Evolutionary conservation across 1,140 invertebrate species (phyloP).

Genomic region (Phenacoccus solenopsis): DNA sequence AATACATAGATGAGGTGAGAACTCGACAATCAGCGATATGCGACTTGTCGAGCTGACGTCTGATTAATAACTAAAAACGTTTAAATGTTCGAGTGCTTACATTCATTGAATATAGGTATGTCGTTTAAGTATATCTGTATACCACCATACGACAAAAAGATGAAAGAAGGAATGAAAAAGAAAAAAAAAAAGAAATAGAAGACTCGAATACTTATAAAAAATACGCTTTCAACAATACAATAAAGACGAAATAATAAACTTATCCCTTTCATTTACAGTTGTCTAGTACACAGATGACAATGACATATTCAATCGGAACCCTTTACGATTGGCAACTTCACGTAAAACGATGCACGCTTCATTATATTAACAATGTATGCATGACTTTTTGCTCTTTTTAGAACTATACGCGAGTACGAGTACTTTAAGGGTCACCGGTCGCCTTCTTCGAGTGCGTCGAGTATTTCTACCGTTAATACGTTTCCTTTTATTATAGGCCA

Average conservation of each 20-base stretch:
- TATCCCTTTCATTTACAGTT: slow-evolving; percentile 5
- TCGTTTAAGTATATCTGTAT: too few species aligned
- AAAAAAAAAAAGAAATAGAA: not conserved
- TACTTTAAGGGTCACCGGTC: not conserved
- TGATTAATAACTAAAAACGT: too few species aligned
- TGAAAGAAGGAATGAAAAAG: not conserved
- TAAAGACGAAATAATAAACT: slow-evolving; percentile 17
- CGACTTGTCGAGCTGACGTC: too few species aligned
- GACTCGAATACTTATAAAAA: not conserved
- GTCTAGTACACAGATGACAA: not conserved
- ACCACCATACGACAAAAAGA: too few species aligned
- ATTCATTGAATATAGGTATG: too few species aligned
- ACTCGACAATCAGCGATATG: too few species aligned
- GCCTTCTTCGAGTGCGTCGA: not conserved
- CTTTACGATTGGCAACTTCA: not conserved
- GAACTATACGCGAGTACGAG: too few species aligned
- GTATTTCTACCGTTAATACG: not conserved
- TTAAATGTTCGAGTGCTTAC: too few species aligned
- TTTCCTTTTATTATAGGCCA: not conserved
- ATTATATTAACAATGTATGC: slow-evolving; percentile 17
- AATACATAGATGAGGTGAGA: too few species aligned
- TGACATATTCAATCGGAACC: slow-evolving; percentile 6
- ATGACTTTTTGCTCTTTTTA: slow-evolving; percentile 5
- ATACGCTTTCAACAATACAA: slow-evolving; percentile 2
- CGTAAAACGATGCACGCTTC: not conserved